Conservation (phyloP, 1,140 invertebrate species). For the Papilio glaucus region DNA sequence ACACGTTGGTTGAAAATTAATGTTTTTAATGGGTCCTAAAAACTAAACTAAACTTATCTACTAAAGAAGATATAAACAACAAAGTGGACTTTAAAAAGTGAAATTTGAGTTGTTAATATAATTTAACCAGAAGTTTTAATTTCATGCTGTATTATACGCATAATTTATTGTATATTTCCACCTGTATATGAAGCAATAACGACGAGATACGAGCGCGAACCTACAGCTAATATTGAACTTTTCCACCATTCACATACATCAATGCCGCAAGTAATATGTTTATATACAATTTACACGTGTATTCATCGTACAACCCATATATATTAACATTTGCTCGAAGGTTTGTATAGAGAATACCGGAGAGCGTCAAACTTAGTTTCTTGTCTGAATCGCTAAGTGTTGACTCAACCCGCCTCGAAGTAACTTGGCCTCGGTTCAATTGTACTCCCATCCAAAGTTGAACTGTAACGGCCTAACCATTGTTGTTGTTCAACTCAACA, state of each 20-base stretch:
- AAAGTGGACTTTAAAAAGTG: too few species aligned
- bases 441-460: not conserved
- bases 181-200: too few species aligned
- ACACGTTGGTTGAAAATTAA: too few species aligned
- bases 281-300: constrained; percentile 8
- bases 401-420: not conserved
- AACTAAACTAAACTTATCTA: too few species aligned
- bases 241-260: not conserved
- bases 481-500: not conserved
- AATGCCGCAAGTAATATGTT: not conserved
- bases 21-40: too few species aligned
- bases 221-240: constrained; percentile 8
- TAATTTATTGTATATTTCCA: too few species aligned
- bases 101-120: too few species aligned
- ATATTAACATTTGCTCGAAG: constrained; percentile 26
- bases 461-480: not conserved
- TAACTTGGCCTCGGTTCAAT: constrained; percentile 6
- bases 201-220: not conserved
- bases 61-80: too few species aligned
- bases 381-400: constrained; percentile 13
- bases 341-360: not conserved
- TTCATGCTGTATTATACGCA: too few species aligned
- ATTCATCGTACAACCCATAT: constrained; percentile 15
- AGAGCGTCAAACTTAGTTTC: constrained; percentile 23
- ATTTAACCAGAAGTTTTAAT: too few species aligned